Evolutionary conservation across 2,888 invertebrate species (phyloP), one percentile per base, ranked within the genome.

Genomic region (Prosapia bicincta): DNA sequence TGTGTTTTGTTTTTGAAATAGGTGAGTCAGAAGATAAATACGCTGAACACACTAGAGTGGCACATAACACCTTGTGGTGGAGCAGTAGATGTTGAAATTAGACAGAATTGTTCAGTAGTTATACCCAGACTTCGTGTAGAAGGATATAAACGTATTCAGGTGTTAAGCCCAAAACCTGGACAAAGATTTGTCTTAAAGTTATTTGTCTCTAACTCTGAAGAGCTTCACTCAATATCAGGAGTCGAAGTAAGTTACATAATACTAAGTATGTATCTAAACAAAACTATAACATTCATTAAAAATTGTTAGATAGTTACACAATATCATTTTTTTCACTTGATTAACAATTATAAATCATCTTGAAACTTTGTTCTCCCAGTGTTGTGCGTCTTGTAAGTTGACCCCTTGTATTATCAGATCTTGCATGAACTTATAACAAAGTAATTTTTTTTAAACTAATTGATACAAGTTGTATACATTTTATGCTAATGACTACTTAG

Each of bases 21-120:
- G 82, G 32, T 82, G 79, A 78, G 80, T 80, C 15, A 71, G 80
- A 7, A n/a, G 3, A 54, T 5, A 9, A 54, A 20, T 20, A 20
- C 20, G 3, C 20, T 20, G 80, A 81, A 13, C 9, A 78, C 85
- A 54, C 69, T 81, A 71, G 82, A 84, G 74, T 84, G 89, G 72
- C 85, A 88, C 70, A 83, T 90, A 3, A 84, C 89, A 81, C 88
- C 89, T 0, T 90, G 90, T 79, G 88, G 88, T 1, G 88, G 85
- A 80, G 85, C 87, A 69, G 86, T 88, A 0, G 79, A 80, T 69
- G 86, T 87, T 0, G 81, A 82, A 77, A 76, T 83, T 28, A 76
- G 80, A 26, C 79, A 79, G 26, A 79, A 78, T 66, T 79, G 79
- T 66, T 74, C 77, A 79, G 83, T 88, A 15, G 82, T 85, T 15